Evolutionary conservation across 2,113 vertebrate species (phyloP).

Genomic region (Solea solea): DNA sequence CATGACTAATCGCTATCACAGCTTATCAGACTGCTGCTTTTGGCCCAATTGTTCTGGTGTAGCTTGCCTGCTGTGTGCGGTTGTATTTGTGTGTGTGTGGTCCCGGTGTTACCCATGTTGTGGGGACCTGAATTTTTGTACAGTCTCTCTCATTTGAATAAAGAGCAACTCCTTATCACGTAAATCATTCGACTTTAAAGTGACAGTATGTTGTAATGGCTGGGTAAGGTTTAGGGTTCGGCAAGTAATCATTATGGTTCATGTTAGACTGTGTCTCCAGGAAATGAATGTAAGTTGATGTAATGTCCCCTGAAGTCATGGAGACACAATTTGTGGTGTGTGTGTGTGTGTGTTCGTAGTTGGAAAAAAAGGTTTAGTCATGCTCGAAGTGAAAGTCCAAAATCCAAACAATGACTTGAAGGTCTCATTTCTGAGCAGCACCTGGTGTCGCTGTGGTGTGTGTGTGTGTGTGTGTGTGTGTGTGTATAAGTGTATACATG

Average conservation of each 20-base stretch:
- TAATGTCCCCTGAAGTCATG: not conserved
- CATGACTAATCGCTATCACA: slow-evolving; percentile 69
- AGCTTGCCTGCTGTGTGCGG: slow-evolving; percentile 24
- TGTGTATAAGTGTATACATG: too few species aligned
- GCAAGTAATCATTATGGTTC: not conserved
- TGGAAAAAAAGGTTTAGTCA: slow-evolving; percentile 57
- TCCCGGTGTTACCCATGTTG: not conserved
- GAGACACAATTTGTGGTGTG: not conserved
- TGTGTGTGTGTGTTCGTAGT: not conserved
- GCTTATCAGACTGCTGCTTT: slow-evolving; percentile 65
- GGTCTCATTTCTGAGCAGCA: slow-evolving; percentile 35
- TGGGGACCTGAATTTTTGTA: not conserved
- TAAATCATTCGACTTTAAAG: not conserved
- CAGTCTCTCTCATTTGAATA: not conserved
- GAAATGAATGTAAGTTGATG: not conserved
- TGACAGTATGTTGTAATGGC: not conserved
- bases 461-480: too few species aligned
- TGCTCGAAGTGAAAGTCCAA: slow-evolving; percentile 47
- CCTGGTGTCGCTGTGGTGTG: slow-evolving; percentile 53
- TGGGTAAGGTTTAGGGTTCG: not conserved
- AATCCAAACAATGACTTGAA: slow-evolving; percentile 62
- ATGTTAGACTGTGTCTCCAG: not conserved
- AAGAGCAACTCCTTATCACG: not conserved
- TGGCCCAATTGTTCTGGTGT: slow-evolving; percentile 44
- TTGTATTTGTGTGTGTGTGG: slow-evolving; percentile 10